Evolutionary conservation across 2,113 vertebrate species (phyloP).

Genomic region (Callipepla squamata): DNA sequence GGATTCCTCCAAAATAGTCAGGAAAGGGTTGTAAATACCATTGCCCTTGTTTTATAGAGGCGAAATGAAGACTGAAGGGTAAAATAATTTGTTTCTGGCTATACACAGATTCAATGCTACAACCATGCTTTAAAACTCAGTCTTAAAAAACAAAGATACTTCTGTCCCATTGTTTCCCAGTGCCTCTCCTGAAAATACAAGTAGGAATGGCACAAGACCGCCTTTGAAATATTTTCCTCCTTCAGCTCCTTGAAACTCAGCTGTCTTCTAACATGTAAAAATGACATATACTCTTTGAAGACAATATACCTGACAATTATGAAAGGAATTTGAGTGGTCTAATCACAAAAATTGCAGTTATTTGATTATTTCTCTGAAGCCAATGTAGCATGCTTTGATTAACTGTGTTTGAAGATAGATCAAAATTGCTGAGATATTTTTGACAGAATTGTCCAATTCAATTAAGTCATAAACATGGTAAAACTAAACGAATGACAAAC

Average conservation of each 20-base stretch:
- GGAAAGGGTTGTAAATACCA: not conserved
- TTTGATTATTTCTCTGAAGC: not conserved
- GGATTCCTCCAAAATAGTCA: not conserved
- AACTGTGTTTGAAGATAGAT: not conserved
- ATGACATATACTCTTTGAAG: not conserved
- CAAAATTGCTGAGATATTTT: not conserved
- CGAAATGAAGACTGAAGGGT: not conserved
- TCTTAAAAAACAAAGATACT: not conserved
- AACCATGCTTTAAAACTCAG: not conserved
- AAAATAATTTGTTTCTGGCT: slow-evolving; percentile 18
- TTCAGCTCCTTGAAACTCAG: not conserved
- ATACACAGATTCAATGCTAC: not conserved
- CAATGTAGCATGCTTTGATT: not conserved
- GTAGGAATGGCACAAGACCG: not conserved
- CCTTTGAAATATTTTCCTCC: not conserved
- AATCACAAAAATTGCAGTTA: not conserved
- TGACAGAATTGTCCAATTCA: not conserved
- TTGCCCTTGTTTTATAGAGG: not conserved
- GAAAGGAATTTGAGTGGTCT: not conserved
- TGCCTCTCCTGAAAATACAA: not conserved
- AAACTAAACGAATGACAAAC: not conserved
- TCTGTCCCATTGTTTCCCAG: not conserved
- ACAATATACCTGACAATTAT: not conserved
- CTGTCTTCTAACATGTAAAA: not conserved
- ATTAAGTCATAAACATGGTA: not conserved